Evolutionary conservation across 2,797 vertebrate species (phyloP).

Genomic region (Pelobates cultripes): DNA sequence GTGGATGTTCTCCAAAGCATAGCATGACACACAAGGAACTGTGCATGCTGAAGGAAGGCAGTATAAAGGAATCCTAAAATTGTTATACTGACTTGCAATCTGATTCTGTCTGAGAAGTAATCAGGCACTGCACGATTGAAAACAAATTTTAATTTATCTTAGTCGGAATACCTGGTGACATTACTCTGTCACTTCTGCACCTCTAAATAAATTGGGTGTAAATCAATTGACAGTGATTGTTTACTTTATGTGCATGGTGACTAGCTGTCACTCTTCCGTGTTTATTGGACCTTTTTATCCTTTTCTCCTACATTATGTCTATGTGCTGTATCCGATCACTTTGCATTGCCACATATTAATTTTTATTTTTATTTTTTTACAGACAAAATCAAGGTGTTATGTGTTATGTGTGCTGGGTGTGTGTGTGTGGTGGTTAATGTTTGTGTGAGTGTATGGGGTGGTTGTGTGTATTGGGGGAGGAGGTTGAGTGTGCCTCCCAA

Average conservation of each 20-base stretch:
- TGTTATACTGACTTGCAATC: conserved; percentile 6
- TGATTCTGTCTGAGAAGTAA: conserved; percentile 13
- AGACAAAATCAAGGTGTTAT: no score
- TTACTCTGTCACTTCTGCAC: not conserved
- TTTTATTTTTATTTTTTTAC: no score
- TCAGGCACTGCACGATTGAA: conserved; percentile 17
- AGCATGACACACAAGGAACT: conserved; percentile 13
- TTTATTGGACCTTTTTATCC: no score
- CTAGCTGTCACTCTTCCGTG: no score
- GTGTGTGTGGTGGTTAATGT: no score
- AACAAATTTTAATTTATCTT: conserved; percentile 10
- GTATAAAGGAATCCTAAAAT: not conserved
- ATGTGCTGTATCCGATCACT: no score
- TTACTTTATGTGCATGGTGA: not conserved
- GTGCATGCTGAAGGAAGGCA: not conserved
- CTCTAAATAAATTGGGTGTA: conserved; percentile 31
- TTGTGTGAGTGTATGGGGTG: no score
- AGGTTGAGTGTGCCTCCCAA: no score
- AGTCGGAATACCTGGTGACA: not conserved
- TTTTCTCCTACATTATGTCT: no score
- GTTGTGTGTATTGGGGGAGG: no score
- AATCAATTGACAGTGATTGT: not conserved
- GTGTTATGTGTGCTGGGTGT: no score
- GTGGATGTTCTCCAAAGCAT: not conserved
- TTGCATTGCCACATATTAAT: no score